Percentiles rank a stretch among this genome's conserved stretches.
Evolutionary conservation across 2,888 invertebrate species (phyloP).

Genomic region (Bombylius discolor): DNA sequence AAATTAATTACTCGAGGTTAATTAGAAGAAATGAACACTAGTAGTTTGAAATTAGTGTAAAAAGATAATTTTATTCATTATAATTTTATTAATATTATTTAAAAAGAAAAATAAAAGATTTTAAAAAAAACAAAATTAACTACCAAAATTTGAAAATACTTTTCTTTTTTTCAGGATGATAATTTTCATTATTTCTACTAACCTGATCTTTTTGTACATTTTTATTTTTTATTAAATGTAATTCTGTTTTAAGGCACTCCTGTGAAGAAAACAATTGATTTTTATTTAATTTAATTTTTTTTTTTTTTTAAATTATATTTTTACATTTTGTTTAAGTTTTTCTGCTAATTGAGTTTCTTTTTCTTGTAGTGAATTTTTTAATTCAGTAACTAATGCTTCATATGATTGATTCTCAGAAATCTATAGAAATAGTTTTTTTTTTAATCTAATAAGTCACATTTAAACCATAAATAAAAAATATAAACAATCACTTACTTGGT

Average conservation of each 20-base stretch:
- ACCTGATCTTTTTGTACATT: conserved; percentile 11
- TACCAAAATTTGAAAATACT: conserved; percentile 8
- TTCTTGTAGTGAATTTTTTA: conserved; percentile 4
- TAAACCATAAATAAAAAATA: too few relatives aligned
- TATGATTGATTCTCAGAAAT: conserved; percentile 5
- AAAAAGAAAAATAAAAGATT: neutral
- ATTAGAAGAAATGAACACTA: too few relatives aligned
- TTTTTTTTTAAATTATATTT: conserved; percentile 4
- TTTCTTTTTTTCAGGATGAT: conserved; percentile 3
- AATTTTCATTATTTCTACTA: conserved; percentile 5
- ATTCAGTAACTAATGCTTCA: conserved; percentile 7
- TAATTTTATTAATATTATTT: neutral
- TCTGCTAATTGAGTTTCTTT: conserved; percentile 2
- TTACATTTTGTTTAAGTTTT: conserved; percentile 8
- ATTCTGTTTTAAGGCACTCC: conserved; percentile 10
- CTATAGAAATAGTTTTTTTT: too few relatives aligned
- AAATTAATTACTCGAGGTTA: too few relatives aligned
- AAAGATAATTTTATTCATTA: too few relatives aligned
- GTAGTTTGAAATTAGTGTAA: too few relatives aligned
- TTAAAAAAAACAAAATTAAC: neutral
- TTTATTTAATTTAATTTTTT: neutral
- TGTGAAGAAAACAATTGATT: neutral
- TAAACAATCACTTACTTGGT: too few relatives aligned
- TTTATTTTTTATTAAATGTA: conserved; percentile 3
- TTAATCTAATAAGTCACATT: neutral